A percentile compares a stretch with the other conserved stretches of the same genome.
Conservation (phyloP, 2,113 vertebrate genomes). For the Pipa parva region DNA sequence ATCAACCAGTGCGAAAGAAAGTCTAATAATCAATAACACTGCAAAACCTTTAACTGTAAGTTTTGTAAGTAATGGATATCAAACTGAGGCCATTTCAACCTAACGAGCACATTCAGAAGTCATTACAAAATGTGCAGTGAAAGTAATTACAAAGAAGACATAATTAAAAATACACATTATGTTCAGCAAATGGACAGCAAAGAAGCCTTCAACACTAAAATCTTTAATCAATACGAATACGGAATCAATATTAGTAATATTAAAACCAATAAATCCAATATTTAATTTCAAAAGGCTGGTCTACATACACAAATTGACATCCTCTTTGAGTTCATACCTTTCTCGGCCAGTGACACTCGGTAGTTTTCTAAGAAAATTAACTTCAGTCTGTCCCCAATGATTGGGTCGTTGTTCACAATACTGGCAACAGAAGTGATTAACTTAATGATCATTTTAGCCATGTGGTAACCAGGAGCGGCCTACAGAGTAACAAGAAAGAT, state of each 20-base stretch:
- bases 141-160: too few species aligned
- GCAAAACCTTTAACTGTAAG: too few species aligned
- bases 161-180: too few species aligned
- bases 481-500: slow-evolving; percentile 52
- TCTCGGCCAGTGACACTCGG: slow-evolving; percentile 80
- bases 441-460: slow-evolving; percentile 89
- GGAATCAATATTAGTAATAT: background rate
- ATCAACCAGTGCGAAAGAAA: background rate
- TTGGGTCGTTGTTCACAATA: slow-evolving; percentile 76
- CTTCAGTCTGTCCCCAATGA: slow-evolving; percentile 74
- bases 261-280: background rate
- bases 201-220: too few species aligned
- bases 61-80: too few species aligned
- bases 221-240: too few species aligned
- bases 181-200: too few species aligned
- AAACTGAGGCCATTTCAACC: too few species aligned
- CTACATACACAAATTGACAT: background rate
- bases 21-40: background rate
- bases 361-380: slow-evolving; percentile 88
- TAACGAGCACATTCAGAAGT: too few species aligned
- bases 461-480: slow-evolving; percentile 86
- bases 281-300: too few species aligned
- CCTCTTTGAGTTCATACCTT: slow-evolving; percentile 58
- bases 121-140: too few species aligned
- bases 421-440: slow-evolving; percentile 75